phyloP scores from a whole-genome alignment of 2,888 invertebrate species.

The Nemotelus pantherinus region DNA sequence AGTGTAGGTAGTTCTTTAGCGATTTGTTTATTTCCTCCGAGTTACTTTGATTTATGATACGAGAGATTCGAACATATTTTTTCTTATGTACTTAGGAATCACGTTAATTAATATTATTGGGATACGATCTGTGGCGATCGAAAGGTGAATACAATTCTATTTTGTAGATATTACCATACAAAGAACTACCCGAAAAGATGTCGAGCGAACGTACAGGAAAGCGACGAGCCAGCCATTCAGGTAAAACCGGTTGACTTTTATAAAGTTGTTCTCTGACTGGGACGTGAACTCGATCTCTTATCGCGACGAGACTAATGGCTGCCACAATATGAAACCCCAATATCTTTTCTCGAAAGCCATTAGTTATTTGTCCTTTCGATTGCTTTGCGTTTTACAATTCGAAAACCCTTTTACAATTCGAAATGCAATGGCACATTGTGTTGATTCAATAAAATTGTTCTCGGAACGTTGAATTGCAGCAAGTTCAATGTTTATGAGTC shows the following conservation, averaged over 20 bases:
- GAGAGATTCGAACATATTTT: constrained; percentile 50
- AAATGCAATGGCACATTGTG: constrained; percentile 12
- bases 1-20: constrained; percentile 19
- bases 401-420: constrained; percentile 32
- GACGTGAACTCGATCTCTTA: constrained; percentile 20
- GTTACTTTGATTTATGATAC: constrained; percentile 47
- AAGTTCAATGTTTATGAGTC: constrained; percentile 31
- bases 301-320: constrained; percentile 39
- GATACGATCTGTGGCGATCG: constrained; percentile 45
- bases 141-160: constrained; percentile 42
- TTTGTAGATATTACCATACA: constrained; percentile 32
- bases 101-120: constrained; percentile 51
- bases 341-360: constrained; percentile 28
- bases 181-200: constrained; percentile 31
- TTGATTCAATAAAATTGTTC: constrained; percentile 13
- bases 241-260: constrained; percentile 35
- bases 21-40: constrained; percentile 46
- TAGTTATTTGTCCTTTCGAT: constrained; percentile 26
- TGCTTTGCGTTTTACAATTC: constrained; percentile 11
- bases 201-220: not conserved
- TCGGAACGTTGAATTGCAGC: constrained; percentile 23
- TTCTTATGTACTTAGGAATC: constrained; percentile 51
- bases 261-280: constrained; percentile 38
- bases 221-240: not conserved
- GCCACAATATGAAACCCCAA: constrained; percentile 31